phyloP scores from a whole-genome alignment of 2,797 vertebrate genomes.

The Fratercula arctica region DNA sequence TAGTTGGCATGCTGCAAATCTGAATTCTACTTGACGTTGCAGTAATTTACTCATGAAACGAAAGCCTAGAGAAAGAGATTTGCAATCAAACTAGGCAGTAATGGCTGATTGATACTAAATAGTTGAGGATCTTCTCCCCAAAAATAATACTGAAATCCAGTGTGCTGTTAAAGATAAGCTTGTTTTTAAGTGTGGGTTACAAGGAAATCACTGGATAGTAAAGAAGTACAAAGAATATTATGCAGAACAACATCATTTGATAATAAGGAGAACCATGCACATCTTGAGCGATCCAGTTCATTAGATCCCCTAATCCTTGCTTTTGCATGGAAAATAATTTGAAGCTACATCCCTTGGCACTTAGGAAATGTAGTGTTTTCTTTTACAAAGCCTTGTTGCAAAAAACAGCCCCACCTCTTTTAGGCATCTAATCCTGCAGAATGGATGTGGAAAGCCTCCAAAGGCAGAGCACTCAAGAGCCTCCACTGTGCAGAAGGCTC shows the following conservation, averaged over 20 bases:
- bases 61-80: background rate
- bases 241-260: background rate
- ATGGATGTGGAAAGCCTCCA: constrained; percentile 4
- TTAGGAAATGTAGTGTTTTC: background rate
- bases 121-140: background rate
- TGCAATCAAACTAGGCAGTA: background rate
- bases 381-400: background rate
- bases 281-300: background rate
- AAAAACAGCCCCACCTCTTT: background rate
- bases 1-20: background rate
- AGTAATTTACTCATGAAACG: background rate
- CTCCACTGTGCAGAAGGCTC: background rate
- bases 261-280: background rate
- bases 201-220: background rate
- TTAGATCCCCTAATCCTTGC: constrained; percentile 8
- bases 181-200: background rate
- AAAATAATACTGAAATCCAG: background rate
- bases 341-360: background rate
- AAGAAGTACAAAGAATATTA: background rate
- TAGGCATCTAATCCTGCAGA: background rate
- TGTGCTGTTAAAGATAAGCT: constrained; percentile 4
- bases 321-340: constrained; percentile 9
- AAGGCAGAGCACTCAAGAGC: background rate
- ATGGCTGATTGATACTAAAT: background rate
- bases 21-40: background rate